Base-by-base conservation (phyloP, 92 coral and sea anemone species). In the Umimayanthus kanabou region DNA sequence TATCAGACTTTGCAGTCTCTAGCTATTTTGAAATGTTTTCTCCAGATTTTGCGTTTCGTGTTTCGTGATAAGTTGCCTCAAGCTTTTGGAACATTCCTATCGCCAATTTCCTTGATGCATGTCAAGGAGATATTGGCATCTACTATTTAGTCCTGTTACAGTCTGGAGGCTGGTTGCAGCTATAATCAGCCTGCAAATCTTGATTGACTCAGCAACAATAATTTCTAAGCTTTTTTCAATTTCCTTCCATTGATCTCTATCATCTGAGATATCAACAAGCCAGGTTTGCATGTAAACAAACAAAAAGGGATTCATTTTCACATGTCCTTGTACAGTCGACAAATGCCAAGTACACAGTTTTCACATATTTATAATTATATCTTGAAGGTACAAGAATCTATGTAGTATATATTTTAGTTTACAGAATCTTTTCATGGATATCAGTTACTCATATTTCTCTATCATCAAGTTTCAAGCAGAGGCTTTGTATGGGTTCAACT, bases 191-290 rank as follows among this genome's bases (percentile, higher is more conserved):
- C 29, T 40, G 50, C 39, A 81, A 49, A 83, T 83, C 78, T 83
- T 83, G 78, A 83, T 71, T 55, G 79, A 43, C 77, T 83, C 25
- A 22, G 20, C 58, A 70, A 16, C 78, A 83, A 83, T 83, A 83
- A 70, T 69, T 83, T 83, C 65, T 40, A 45, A 83, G 61, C 30
- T 70, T 83, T 81, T 83, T 83, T 83, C 87, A 83, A 83, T 83
- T 83, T 83, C 87, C 87, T 70, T 71, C 16, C 77, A 30, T 42
- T 70, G 87, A 83, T 83, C 77, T 50, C 78, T 83, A 83, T 83
- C 87, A 20, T 33, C 28, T 18, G 37, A 70, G 77, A 70, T 65
- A 81, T 65, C 75, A 67, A 39, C 74, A 81, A 81, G 85, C 76
- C 28, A 83, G 42, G 28, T 70, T 83, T 69, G 67, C 65, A 9